Percentiles rank a stretch among this genome's conserved stretches.
Evolutionary conservation across 2,888 invertebrate species (phyloP).

Genomic region (Epinotia bilunana): DNA sequence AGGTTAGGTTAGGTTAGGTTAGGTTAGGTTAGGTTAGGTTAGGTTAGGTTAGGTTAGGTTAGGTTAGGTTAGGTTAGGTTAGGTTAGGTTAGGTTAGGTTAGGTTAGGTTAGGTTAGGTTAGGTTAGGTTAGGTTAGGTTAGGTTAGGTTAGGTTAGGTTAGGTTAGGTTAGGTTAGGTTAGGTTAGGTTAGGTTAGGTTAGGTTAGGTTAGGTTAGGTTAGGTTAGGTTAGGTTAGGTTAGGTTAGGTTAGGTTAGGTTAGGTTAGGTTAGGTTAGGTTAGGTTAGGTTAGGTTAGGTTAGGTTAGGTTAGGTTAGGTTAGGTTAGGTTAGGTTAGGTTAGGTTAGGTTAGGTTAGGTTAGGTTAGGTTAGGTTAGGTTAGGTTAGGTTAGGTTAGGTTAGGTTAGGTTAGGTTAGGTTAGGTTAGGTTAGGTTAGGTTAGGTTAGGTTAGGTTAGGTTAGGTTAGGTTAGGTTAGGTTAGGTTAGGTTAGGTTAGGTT

Average conservation of each 20-base stretch:
- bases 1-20: no score
- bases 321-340: conserved; percentile 44
- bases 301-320: conserved; percentile 43
- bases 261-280: conserved; percentile 35
- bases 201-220: no score
- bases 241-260: conserved; percentile 36
- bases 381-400: conserved; percentile 44
- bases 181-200: no score
- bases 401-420: conserved; percentile 40
- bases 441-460: conserved; percentile 41
- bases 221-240: conserved; percentile 3
- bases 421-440: conserved; percentile 41
- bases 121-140: no score
- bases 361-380: conserved; percentile 44
- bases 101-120: no score
- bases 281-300: conserved; percentile 42
- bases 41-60: no score
- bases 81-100: no score
- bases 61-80: no score
- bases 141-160: no score
- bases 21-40: no score
- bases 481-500: conserved; percentile 42
- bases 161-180: no score
- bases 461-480: conserved; percentile 44
- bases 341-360: conserved; percentile 44